These are phyloP conservation scores for Theocolax elegans DNA, from an alignment of 1,140 invertebrate species.

Conservation along the genomic window DNA sequence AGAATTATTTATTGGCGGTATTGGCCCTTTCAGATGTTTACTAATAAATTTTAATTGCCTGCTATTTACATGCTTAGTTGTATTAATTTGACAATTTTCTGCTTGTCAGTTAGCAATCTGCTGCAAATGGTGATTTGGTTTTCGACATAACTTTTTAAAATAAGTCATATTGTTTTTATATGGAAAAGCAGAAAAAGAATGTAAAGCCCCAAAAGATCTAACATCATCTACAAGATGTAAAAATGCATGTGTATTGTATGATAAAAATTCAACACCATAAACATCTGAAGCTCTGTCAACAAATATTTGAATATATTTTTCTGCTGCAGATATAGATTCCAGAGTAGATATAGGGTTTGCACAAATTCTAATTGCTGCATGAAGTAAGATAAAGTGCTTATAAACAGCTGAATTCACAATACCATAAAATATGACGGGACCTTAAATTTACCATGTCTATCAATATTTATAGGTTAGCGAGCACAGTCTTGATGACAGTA, in stretches of 20 bases:
- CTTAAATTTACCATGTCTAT: constrained; percentile 25
- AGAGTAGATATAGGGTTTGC: too few species aligned
- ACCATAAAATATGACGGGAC: constrained; percentile 17
- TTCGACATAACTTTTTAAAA: constrained; percentile 28
- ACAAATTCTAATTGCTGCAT: constrained; percentile 17
- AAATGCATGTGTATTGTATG: constrained; percentile 44
- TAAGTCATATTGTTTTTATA: constrained; percentile 47
- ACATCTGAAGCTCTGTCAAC: constrained; percentile 25
- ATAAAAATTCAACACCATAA: constrained; percentile 39
- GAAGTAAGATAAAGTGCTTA: constrained; percentile 35
- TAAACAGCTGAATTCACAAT: constrained; percentile 19
- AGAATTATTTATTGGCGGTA: too few species aligned
- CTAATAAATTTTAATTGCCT: background rate
- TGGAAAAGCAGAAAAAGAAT: constrained; percentile 43
- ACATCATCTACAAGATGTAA: constrained; percentile 47
- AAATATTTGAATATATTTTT: constrained; percentile 34
- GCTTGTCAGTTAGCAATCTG: constrained; percentile 33
- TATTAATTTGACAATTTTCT: background rate
- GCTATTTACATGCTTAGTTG: background rate
- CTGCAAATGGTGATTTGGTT: constrained; percentile 34
- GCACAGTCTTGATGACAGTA: constrained; percentile 33
- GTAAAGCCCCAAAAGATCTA: constrained; percentile 32
- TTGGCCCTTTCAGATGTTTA: too few species aligned
- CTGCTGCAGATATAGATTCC: constrained; percentile 8
- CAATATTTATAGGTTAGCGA: constrained; percentile 13